phyloP scores from a whole-genome alignment of 1,140 invertebrate species.

The Acyrthosiphon pisum region DNA sequence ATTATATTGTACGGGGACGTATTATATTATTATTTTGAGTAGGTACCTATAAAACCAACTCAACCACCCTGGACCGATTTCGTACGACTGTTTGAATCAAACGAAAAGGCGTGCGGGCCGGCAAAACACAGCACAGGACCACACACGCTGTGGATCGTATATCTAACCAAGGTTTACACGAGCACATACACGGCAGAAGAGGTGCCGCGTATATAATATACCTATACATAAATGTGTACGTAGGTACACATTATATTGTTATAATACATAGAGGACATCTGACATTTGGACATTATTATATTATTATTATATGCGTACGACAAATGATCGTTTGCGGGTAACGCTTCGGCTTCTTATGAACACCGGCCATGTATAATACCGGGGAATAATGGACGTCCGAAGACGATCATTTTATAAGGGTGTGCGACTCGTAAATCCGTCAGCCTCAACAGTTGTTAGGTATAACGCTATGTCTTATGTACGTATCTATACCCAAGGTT shows the following conservation, averaged over 20 bases:
- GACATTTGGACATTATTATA: constrained; percentile 17
- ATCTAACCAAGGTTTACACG: not conserved
- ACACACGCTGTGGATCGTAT: constrained; percentile 17
- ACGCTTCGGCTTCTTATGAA: not conserved
- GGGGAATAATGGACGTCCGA: not conserved
- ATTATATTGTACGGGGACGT: not conserved
- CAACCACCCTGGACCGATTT: not conserved
- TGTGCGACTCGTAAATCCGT: constrained; percentile 36
- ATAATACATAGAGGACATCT: not conserved
- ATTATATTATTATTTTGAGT: not conserved
- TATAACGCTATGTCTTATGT: not conserved
- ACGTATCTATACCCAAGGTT: not conserved
- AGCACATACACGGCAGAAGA: not conserved
- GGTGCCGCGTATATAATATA: not conserved
- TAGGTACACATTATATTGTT: not conserved
- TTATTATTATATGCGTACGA: not conserved
- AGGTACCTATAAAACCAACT: too few relatives aligned
- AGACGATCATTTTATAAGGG: not conserved
- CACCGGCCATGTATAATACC: not conserved
- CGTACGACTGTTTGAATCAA: constrained; percentile 7
- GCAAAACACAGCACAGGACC: constrained; percentile 20
- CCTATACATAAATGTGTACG: not conserved
- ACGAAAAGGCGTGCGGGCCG: constrained; percentile 21
- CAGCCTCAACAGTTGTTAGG: not conserved
- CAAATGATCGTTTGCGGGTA: constrained; percentile 23